Conservation (phyloP, 2,888 invertebrate species). For the Mycalesis mineus region DNA sequence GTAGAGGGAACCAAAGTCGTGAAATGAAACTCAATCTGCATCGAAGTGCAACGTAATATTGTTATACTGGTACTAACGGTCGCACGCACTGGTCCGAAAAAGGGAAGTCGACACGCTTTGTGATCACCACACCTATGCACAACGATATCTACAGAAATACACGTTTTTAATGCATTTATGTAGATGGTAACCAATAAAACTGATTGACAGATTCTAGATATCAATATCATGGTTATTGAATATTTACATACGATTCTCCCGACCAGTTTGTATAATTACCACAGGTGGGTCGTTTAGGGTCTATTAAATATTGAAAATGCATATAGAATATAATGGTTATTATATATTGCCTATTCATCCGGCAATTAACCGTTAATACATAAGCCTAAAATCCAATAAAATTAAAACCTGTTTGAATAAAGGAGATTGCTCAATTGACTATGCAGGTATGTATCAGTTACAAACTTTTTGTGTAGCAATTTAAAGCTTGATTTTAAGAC, state of each 20-base stretch:
- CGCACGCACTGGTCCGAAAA: conserved; percentile 49
- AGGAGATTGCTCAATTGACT: too few species aligned
- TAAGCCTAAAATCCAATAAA: too few species aligned
- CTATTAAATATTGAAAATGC: background rate
- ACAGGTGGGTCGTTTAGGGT: background rate
- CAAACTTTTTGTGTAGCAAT: too few species aligned
- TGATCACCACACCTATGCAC: conserved; percentile 36
- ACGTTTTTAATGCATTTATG: conserved; percentile 2
- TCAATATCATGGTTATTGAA: conserved; percentile 1
- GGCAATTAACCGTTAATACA: background rate
- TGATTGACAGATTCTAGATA: background rate
- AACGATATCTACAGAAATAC: background rate
- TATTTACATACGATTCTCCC: background rate
- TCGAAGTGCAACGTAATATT: conserved; percentile 26
- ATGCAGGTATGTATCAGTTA: too few species aligned
- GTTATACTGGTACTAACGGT: conserved; percentile 38
- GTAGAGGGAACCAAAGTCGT: background rate
- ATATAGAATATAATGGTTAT: background rate
- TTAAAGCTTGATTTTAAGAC: too few species aligned
- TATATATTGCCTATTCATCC: background rate
- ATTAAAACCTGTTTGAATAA: background rate
- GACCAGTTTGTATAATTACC: background rate
- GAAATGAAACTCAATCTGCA: background rate
- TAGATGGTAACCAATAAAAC: background rate
- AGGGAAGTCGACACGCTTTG: conserved; percentile 49